Evolutionary conservation across 2,888 invertebrate species (phyloP).

Genomic region (Molanna angustata): DNA sequence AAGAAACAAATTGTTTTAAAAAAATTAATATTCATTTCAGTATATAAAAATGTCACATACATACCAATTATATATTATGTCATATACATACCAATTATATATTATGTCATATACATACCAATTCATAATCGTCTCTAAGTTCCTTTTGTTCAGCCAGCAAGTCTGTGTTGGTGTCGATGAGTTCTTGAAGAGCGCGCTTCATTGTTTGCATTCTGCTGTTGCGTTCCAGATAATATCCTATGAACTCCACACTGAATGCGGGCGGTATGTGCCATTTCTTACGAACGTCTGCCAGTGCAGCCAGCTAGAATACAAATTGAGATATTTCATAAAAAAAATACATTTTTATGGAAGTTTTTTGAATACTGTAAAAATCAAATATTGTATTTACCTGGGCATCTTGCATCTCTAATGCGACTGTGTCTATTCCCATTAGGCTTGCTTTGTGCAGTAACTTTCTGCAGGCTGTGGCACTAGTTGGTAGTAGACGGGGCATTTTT

Average conservation of each 20-base stretch:
- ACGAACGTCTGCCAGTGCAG: constrained; percentile 78
- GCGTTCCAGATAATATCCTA: constrained; percentile 89
- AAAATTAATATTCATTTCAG: too few relatives aligned
- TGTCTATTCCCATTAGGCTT: constrained; percentile 87
- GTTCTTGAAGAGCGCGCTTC: constrained; percentile 71
- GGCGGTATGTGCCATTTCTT: constrained; percentile 95
- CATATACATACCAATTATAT: too few relatives aligned
- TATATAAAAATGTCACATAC: too few relatives aligned
- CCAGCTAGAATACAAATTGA: constrained; percentile 45
- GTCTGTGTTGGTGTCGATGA: constrained; percentile 70
- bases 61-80: too few relatives aligned
- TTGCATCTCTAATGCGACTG: constrained; percentile 74
- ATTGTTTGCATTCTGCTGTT: constrained; percentile 78
- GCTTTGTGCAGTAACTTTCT: constrained; percentile 80
- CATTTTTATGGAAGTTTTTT: not conserved
- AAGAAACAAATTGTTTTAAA: constrained; percentile 17
- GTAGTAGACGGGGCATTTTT: constrained; percentile 88
- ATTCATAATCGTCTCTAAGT: constrained; percentile 74
- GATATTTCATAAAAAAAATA: not conserved
- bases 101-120: too few relatives aligned
- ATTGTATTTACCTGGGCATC: constrained; percentile 63
- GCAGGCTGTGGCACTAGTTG: constrained; percentile 88
- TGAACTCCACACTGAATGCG: constrained; percentile 92
- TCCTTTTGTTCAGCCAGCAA: constrained; percentile 75
- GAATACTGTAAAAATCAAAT: not conserved